phyloP scores from a whole-genome alignment of 2,888 invertebrate genomes.

The Eulithis prunata region DNA sequence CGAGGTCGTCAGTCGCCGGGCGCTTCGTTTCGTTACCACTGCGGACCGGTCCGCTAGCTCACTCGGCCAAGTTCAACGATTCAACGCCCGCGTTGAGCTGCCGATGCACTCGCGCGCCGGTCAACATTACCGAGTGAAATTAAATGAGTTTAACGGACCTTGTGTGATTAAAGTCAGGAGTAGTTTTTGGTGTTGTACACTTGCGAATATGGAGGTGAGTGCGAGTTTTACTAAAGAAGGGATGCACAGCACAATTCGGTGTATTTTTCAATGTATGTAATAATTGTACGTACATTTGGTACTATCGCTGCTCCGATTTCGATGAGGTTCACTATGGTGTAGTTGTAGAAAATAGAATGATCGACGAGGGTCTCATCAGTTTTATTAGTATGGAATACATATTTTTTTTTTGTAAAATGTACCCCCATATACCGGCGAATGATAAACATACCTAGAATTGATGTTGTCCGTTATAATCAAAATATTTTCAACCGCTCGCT shows the following conservation, averaged over 20 bases:
- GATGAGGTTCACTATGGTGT: too few relatives aligned
- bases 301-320: too few relatives aligned
- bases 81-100: slow-evolving; percentile 22
- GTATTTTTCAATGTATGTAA: too few relatives aligned
- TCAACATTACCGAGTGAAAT: slow-evolving; percentile 12
- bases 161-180: slow-evolving; percentile 3
- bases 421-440: neutral
- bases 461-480: slow-evolving; percentile 13
- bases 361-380: too few relatives aligned
- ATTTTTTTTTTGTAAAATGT: too few relatives aligned
- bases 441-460: slow-evolving; percentile 5
- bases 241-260: too few relatives aligned
- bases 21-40: slow-evolving; percentile 13
- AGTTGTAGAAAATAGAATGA: too few relatives aligned
- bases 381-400: too few relatives aligned
- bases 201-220: slow-evolving; percentile 17
- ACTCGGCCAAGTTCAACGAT: slow-evolving; percentile 53
- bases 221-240: neutral
- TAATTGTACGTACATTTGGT: too few relatives aligned
- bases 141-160: slow-evolving; percentile 10
- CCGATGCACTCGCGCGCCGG: slow-evolving; percentile 16
- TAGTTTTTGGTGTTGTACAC: neutral
- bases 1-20: slow-evolving; percentile 20
- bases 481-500: slow-evolving; percentile 17
- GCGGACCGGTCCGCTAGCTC: slow-evolving; percentile 46